phyloP scores from a whole-genome alignment of 1,140 invertebrate genomes.

The Plectus sambesii region DNA sequence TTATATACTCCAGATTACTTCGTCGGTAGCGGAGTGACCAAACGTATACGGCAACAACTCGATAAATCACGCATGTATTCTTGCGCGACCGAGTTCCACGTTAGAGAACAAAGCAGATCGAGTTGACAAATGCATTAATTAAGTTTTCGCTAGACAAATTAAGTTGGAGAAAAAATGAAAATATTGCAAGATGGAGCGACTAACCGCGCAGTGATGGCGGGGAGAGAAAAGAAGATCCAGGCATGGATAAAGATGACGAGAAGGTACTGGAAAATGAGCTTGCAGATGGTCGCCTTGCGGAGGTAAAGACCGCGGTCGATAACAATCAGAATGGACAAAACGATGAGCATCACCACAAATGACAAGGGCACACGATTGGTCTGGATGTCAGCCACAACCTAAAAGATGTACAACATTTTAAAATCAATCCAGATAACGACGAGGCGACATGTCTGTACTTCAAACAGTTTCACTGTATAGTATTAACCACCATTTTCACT shows the following conservation, averaged over 20 bases:
- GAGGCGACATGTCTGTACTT: too few relatives aligned
- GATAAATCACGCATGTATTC: too few relatives aligned
- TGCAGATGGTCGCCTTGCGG: constrained; percentile 76
- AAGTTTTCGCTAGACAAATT: constrained; percentile 1
- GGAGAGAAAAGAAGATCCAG: constrained; percentile 94
- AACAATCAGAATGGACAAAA: constrained; percentile 78
- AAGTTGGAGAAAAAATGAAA: constrained; percentile 11
- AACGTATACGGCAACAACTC: too few relatives aligned
- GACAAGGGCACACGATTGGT: constrained; percentile 84
- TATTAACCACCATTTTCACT: too few relatives aligned
- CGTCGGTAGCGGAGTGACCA: too few relatives aligned
- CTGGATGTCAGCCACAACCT: constrained; percentile 73
- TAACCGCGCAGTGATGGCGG: constrained; percentile 70
- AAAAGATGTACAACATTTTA: too few relatives aligned
- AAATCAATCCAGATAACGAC: too few relatives aligned
- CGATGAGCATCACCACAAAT: constrained; percentile 85
- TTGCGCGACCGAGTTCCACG: too few relatives aligned
- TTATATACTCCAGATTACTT: too few relatives aligned
- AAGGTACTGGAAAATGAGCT: constrained; percentile 81
- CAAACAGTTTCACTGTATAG: too few relatives aligned
- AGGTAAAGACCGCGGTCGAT: constrained; percentile 91
- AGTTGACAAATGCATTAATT: too few relatives aligned
- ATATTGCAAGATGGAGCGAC: constrained; percentile 2
- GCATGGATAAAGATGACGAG: constrained; percentile 84
- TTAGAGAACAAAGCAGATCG: too few relatives aligned